A percentile compares a stretch with the other conserved stretches of the same genome.
Evolutionary conservation across 2,888 invertebrate species (phyloP).

Genomic region (Stramonita haemastoma): DNA sequence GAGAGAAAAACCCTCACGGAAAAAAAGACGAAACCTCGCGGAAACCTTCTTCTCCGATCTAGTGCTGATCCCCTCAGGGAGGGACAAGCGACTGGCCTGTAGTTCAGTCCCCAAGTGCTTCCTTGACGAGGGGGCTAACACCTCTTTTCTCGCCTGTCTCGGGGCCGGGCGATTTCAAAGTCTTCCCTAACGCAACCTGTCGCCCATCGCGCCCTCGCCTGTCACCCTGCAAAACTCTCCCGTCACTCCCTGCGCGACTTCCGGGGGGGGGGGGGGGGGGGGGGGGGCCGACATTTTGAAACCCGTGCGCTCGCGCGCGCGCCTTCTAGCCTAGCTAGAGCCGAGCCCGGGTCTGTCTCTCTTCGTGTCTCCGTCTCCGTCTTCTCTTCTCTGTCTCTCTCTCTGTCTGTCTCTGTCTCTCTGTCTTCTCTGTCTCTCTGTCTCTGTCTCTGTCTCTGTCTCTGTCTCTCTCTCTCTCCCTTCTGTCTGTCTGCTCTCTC

Average conservation of each 20-base stretch:
- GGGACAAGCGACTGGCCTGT: neutral
- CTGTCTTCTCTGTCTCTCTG: neutral
- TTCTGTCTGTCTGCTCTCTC: neutral
- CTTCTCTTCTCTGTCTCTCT: neutral
- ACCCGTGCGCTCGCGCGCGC: neutral
- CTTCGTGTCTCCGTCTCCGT: too few species aligned
- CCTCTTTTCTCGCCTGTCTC: constrained; percentile 42
- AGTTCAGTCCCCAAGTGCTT: neutral
- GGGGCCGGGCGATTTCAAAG: constrained; percentile 24
- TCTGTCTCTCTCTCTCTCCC: neutral
- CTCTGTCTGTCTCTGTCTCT: neutral
- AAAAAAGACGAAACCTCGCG: neutral
- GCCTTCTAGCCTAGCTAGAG: neutral
- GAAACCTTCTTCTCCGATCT: neutral
- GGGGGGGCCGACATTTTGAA: constrained; percentile 28
- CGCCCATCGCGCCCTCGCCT: constrained; percentile 27
- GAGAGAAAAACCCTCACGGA: too few species aligned
- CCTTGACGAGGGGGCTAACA: constrained; percentile 4
- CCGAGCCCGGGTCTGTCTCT: neutral
- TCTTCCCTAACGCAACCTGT: constrained; percentile 41
- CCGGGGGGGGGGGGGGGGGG: neutral
- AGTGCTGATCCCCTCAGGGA: too few species aligned
- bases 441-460: too few species aligned
- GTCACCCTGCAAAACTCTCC: constrained; percentile 34
- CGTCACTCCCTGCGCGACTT: constrained; percentile 31